Conservation (phyloP, 2,113 vertebrate genomes). For the Platycercus adscitus region DNA sequence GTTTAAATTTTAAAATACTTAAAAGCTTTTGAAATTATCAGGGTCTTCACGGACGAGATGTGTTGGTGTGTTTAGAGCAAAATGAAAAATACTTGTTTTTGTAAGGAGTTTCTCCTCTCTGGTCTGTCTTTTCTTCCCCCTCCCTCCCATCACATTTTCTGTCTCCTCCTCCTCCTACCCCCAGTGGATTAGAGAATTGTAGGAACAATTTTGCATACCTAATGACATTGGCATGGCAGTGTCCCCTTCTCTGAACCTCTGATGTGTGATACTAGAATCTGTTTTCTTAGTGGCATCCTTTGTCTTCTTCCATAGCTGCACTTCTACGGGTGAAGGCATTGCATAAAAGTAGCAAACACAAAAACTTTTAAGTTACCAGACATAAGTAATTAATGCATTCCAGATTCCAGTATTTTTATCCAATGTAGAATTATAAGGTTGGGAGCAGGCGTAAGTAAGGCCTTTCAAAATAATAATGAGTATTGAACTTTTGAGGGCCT, state of each 20-base stretch:
- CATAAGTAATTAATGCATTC: neutral
- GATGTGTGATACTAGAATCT: neutral
- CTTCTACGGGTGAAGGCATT: neutral
- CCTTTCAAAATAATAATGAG: neutral
- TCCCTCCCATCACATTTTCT: neutral
- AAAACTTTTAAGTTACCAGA: neutral
- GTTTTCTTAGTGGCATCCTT: neutral
- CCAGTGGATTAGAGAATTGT: neutral
- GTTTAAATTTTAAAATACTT: neutral
- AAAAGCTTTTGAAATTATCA: neutral
- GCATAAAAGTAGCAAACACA: neutral
- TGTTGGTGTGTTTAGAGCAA: neutral
- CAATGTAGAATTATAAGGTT: neutral
- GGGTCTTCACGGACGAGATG: neutral
- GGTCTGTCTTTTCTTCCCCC: too few relatives aligned
- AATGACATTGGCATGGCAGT: neutral
- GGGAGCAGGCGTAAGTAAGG: neutral
- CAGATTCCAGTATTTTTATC: neutral
- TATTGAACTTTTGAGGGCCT: neutral
- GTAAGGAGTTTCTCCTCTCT: neutral
- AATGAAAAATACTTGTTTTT: neutral
- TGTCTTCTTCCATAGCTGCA: neutral
- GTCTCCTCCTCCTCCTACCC: fast-evolving
- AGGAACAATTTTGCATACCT: neutral
- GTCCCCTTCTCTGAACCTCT: neutral